A percentile compares a stretch with the other conserved stretches of the same genome.
Conservation (phyloP, 1,140 invertebrate species). For the Drosophila oshimai region DNA sequence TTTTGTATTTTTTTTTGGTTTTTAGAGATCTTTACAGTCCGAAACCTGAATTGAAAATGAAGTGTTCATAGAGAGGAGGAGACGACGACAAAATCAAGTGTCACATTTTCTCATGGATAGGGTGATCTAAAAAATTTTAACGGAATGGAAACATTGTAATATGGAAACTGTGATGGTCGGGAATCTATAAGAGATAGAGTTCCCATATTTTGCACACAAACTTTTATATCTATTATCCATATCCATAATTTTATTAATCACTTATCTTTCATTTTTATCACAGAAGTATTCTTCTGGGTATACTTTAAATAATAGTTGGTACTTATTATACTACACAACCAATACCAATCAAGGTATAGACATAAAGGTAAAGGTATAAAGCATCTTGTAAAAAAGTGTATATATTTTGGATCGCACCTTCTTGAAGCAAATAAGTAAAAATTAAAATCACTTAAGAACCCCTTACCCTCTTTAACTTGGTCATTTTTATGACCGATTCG, state of each 20-base stretch:
- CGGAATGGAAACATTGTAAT: too few species aligned
- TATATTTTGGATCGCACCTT: not conserved
- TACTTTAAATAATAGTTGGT: too few species aligned
- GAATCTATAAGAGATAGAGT: too few species aligned
- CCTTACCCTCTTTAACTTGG: not conserved
- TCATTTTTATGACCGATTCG: slow-evolving; percentile 30
- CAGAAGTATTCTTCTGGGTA: too few species aligned
- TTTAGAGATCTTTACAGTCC: slow-evolving; percentile 38
- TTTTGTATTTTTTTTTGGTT: slow-evolving; percentile 29
- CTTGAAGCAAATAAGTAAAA: not conserved
- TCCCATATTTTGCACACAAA: too few species aligned
- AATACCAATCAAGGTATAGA: too few species aligned
- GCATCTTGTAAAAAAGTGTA: not conserved
- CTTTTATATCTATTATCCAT: too few species aligned
- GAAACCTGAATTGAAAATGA: slow-evolving; percentile 45
- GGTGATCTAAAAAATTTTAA: slow-evolving; percentile 11
- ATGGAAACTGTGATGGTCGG: too few species aligned
- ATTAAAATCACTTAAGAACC: slow-evolving; percentile 1
- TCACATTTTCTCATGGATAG: slow-evolving; percentile 12
- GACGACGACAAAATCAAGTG: not conserved
- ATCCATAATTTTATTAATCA: too few species aligned
- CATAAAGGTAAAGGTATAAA: too few species aligned
- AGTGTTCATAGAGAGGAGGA: accelerated
- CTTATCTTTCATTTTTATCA: too few species aligned
- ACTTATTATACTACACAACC: too few species aligned